Evolutionary conservation across 2,113 vertebrate genomes (phyloP).

Genomic region (Oryzias javanicus): DNA sequence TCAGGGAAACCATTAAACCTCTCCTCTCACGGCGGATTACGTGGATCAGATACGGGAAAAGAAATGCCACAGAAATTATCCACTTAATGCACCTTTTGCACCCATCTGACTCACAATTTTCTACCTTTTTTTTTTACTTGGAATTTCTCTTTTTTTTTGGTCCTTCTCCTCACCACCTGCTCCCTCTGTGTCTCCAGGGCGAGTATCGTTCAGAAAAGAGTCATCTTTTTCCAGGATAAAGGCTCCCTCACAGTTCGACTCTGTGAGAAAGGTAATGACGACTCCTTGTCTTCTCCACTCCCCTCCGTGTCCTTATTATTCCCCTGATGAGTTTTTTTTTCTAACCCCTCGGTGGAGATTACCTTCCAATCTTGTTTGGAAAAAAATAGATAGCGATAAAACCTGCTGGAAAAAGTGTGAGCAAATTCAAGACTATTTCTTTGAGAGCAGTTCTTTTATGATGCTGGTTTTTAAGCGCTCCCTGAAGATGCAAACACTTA

Average conservation of each 20-base stretch:
- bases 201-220: constrained; percentile 92
- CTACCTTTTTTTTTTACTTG: not conserved
- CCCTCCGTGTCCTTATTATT: constrained; percentile 11
- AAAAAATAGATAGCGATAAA: constrained; percentile 7
- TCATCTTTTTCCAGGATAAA: constrained; percentile 94
- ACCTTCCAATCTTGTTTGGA: not conserved
- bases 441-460: not conserved
- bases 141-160: not conserved
- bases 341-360: not conserved
- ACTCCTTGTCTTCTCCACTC: constrained; percentile 22
- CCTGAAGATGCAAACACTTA: constrained; percentile 18
- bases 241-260: constrained; percentile 91
- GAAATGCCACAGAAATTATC: constrained; percentile 10
- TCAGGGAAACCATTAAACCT: constrained; percentile 35
- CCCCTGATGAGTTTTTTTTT: not conserved
- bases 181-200: constrained; percentile 75
- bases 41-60: constrained; percentile 20
- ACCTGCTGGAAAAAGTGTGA: not conserved
- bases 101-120: not conserved
- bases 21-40: constrained; percentile 18
- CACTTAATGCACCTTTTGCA: constrained; percentile 25
- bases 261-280: constrained; percentile 89
- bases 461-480: not conserved
- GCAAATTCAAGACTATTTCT: not conserved
- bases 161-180: not conserved